Conservation (phyloP, 2,113 vertebrate genomes). For the Mixornis gularis region DNA sequence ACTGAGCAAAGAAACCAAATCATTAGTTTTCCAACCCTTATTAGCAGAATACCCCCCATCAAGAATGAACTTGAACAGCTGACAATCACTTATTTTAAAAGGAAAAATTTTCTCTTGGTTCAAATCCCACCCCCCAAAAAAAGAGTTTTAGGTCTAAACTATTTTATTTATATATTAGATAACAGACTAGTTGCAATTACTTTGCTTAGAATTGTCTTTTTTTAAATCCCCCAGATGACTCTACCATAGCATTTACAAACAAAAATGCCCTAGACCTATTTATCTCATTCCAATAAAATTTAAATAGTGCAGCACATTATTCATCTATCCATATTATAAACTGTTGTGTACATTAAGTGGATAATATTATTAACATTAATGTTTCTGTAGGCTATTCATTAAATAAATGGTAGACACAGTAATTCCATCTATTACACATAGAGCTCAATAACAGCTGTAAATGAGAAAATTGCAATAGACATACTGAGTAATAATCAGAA, state of each 20-base stretch:
- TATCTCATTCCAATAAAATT: conserved; percentile 41
- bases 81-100: not conserved
- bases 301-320: conserved; percentile 29
- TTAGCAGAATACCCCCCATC: not conserved
- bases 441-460: conserved; percentile 45
- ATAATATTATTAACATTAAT: conserved; percentile 53
- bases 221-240: not conserved
- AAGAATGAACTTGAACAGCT: not conserved
- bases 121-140: not conserved
- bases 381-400: conserved; percentile 47
- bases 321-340: conserved; percentile 44
- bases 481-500: conserved; percentile 60
- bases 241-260: not conserved
- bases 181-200: not conserved
- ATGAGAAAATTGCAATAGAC: conserved; percentile 53
- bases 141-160: not conserved
- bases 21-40: not conserved
- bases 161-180: not conserved
- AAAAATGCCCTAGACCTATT: not conserved
- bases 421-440: conserved; percentile 44
- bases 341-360: conserved; percentile 42
- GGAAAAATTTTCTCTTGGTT: not conserved
- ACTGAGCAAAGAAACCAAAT: not conserved
- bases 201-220: not conserved
- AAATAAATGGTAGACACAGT: conserved; percentile 47